Conservation (phyloP, 2,888 invertebrate genomes). For the Pseudoips prasinana region DNA sequence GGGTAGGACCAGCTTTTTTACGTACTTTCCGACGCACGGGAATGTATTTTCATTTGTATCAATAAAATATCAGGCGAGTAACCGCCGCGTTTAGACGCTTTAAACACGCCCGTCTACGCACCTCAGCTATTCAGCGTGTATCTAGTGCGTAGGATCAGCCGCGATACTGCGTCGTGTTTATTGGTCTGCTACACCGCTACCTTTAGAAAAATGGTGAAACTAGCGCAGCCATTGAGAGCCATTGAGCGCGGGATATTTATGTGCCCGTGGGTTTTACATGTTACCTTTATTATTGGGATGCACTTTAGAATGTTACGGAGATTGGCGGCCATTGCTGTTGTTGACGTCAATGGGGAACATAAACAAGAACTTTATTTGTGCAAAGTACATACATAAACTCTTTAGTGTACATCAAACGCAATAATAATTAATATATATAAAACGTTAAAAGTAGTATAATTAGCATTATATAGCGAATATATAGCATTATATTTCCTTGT, state of each 20-base stretch:
- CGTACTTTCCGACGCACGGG: too few species aligned
- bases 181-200: conserved; percentile 36
- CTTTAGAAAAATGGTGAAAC: conserved; percentile 34
- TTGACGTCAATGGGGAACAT: background rate
- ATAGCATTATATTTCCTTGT: too few species aligned
- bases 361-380: background rate
- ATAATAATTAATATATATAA: too few species aligned
- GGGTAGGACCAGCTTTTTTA: too few species aligned
- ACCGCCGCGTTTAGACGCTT: too few species aligned
- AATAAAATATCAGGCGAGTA: too few species aligned
- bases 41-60: too few species aligned
- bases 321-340: too few species aligned
- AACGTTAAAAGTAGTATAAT: too few species aligned
- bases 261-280: conserved; percentile 22
- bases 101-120: conserved; percentile 31
- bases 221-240: conserved; percentile 6
- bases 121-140: conserved; percentile 38
- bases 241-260: conserved; percentile 27
- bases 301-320: background rate
- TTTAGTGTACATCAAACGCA: too few species aligned
- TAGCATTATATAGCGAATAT: too few species aligned
- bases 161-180: conserved; percentile 56
- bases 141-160: conserved; percentile 65
- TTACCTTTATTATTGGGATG: conserved; percentile 1
- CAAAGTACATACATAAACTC: background rate